Evolutionary conservation across 2,113 vertebrate species (phyloP), one percentile per base, ranked within the genome.

Genomic region (Plecturocebus donacophilus): DNA sequence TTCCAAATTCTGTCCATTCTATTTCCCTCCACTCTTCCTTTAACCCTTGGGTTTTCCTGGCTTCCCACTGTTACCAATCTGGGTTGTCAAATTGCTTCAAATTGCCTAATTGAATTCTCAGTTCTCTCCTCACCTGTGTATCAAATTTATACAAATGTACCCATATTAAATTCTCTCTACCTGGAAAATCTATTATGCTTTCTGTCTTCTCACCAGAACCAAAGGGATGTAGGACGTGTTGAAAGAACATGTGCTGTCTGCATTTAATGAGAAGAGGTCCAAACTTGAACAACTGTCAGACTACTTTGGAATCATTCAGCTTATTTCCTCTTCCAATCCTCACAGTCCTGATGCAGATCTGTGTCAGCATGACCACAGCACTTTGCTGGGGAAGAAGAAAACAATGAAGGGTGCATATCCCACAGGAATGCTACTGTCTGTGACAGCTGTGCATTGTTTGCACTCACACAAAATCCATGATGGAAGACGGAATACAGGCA

Each of bases 351-450:
- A 16, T 54, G 23, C 10, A 38, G 17, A 38, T 45, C 19, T 73
- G 5, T 45, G 1, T 58, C 38, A 80, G 23, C 10, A 45, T 13
- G 19, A 20, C 7, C 13, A 68, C 1, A 75, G 11, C 42, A 61
- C 32, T 64, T 47, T 68, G 27, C 17, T 30, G 52, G 61, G n/a
- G 38, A 47, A 73, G 56, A 54, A 80, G 4, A n/a, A 70, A 81
- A 9, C 0, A 2, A 21, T 9, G 5, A 2, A 70, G 3, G 2
- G 8, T 56, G 1, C 8, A 32, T 0, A 13, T 32, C 8, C 0
- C 38, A 17, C 1, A 0, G 4, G 25, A 35, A 21, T 1, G 6
- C 40, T 54, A 2, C 4, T 42, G 3, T 14, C 2, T 1, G 0
- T 5, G 14, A 23, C 6, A 14, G 23, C 52, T 56, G 13, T 58